Evolutionary conservation across 2,113 vertebrate genomes (phyloP), one percentile per base, ranked within the genome.

Genomic region (Chloropsis hardwickii): DNA sequence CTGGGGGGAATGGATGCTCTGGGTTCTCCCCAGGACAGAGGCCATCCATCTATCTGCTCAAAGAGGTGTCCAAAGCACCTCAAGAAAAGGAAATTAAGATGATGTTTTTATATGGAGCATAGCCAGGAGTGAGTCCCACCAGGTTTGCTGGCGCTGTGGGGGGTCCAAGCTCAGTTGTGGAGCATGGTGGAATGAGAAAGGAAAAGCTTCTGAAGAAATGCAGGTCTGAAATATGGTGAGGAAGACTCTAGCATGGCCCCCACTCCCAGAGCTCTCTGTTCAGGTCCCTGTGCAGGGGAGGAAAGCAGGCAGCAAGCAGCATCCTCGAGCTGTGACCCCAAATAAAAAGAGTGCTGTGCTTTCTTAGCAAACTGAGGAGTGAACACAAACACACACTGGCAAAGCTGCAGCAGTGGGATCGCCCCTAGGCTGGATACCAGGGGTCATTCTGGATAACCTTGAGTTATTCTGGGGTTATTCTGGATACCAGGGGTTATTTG

Each of bases 231-330:
- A 86, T 9, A 67, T 25, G 51, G 29, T 54, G 35, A 48, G 1
- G 86, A 76, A 77, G 71, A 42, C 8, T 62, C 70, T 14, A 2
- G 29, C 67, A 78, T 24, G 61, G 51, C 80, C 91, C 74, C 57
- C 1, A 0, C 78, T 54, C 60, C 72, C 86, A 74, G 76, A 90
- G 23, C 72, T 60, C 48, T 72, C 57, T 39, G 31, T 12, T 62
- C 47, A 10, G 19, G 31, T 20, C 91, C 72, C 91, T 58, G 70
- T 66, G 95, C 93, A 84, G 70, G 88, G 88, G 90, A 92, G 81
- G 60, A 70, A 94, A 90, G 90, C 96, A 94, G 82, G 87, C 95
- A 94, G 90, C 88, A 88, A 88, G 90, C 95, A 95, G 81, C 74
- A 77, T 2, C 79, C 62, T 65, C 5, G 57, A 65, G 92, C 58